Conservation (phyloP, 2,113 vertebrate species). For the Axis porcinus region DNA sequence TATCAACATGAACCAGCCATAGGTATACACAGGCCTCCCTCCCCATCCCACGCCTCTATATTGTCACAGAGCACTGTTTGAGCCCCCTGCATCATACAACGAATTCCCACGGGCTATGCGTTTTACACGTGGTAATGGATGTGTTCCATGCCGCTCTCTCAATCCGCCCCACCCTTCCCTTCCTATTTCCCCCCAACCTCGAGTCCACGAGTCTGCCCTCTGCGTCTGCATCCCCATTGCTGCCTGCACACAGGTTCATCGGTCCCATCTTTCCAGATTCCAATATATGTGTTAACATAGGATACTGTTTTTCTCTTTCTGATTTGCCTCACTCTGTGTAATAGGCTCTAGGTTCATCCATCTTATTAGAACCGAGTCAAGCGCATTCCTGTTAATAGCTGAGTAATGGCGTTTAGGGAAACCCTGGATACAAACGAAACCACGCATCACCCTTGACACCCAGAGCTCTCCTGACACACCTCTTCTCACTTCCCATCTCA, state of each 20-base stretch:
- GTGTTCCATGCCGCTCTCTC: not conserved
- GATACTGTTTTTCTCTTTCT: not conserved
- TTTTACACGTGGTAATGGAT: accelerated
- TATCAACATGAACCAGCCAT: not conserved
- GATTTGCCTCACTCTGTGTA: not conserved
- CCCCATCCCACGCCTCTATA: not conserved
- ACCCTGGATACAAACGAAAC: not conserved
- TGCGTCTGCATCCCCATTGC: not conserved
- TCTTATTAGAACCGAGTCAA: not conserved
- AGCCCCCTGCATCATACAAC: accelerated
- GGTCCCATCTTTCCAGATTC: not conserved
- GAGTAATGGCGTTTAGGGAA: not conserved
- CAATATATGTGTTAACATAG: not conserved
- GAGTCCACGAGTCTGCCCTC: not conserved
- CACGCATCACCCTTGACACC: not conserved
- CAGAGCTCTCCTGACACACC: not conserved
- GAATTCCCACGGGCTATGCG: not conserved
- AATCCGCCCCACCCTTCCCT: not conserved
- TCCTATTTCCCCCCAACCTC: accelerated
- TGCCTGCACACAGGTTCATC: not conserved
- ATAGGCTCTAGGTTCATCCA: not conserved
- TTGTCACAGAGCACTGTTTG: not conserved
- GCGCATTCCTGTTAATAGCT: not conserved
- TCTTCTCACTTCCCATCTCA: not conserved
- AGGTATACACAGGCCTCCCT: not conserved